Evolutionary conservation across 2,888 invertebrate species (phyloP), one percentile per base, ranked within the genome.

Genomic region (Erynnis tages): DNA sequence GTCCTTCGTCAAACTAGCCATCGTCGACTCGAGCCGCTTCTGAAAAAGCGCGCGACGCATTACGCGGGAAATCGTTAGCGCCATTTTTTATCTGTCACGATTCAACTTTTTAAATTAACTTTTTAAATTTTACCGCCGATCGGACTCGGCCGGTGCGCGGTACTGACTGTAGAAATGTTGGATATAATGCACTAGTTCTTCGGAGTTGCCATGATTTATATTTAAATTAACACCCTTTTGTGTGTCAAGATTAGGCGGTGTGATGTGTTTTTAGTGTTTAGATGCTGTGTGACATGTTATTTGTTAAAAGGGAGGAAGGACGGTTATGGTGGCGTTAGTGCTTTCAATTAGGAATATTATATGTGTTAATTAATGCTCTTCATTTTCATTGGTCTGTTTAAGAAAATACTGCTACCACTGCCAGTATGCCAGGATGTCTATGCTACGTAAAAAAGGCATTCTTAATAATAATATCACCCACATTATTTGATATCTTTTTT

Each of bases 1-100:
- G 54, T 89, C 89, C 65, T 89, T 87, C 0, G 86, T 88, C 35
- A 89, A 72, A 74, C 79, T 85, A 29, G 88, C 83, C 59, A 88
- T 76, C 0, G 89, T 89, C 56, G 89, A 82, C 61, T 89, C 89
- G 55, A 66, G 63, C 58, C 89, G 79, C 76, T 77, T 86, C 76
- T 84, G 88, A 57, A 67, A 77, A 78, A 82, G 78, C 60, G 78
- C 68, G 56, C 82, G 79, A 48, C 73, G 69, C 1, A 87, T 55
- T 54, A 77, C 79, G 76, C 88, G 86, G 69, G 84, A 81, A 69
- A 81, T 69, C 2, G 74, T 72, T 13, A 75, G 65, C 67, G 82
- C 77, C 87, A 87, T 87, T 63, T 65, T 41, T n/a, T n/a, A n/a
- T n/a, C n/a, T n/a, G n/a, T n/a, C n/a, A n/a, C 35, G 40, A 52